Conservation (phyloP, 2,113 vertebrate genomes). For the Bostrychus sinensis region DNA sequence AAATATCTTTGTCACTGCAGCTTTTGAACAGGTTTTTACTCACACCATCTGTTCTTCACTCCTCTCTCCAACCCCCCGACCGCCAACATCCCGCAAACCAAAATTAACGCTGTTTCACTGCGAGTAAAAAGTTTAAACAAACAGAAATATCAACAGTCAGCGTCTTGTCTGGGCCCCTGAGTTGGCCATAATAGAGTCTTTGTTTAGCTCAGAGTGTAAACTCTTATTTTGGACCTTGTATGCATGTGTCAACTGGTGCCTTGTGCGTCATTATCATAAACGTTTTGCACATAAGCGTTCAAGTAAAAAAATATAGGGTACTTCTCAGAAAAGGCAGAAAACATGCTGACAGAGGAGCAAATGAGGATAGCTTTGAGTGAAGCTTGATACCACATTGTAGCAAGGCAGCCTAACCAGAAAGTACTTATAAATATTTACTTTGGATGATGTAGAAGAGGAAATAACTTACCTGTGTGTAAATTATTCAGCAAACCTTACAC, state of each 20-base stretch:
- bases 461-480: conserved; percentile 27
- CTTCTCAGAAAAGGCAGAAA: background rate
- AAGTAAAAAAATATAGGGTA: conserved; percentile 8
- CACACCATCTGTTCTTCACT: conserved; percentile 68
- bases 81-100: conserved; percentile 73
- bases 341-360: conserved; percentile 3
- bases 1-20: conserved; percentile 19
- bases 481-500: background rate
- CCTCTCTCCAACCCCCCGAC: conserved; percentile 60
- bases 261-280: conserved; percentile 45
- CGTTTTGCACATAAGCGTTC: conserved; percentile 24
- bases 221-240: conserved; percentile 64
- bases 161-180: conserved; percentile 61
- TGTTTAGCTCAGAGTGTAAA: conserved; percentile 68
- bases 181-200: conserved; percentile 60
- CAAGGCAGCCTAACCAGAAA: conserved; percentile 10
- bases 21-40: conserved; percentile 66
- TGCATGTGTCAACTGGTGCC: conserved; percentile 53
- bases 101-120: conserved; percentile 73
- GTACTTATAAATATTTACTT: conserved; percentile 4
- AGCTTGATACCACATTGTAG: background rate
- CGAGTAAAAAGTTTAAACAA: conserved; percentile 77
- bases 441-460: conserved; percentile 16
- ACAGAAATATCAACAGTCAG: conserved; percentile 79
- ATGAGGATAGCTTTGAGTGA: conserved; percentile 10